These are phyloP conservation scores for Drosophila leonis DNA, from an alignment of 2,888 invertebrate species.

Conservation along the genomic window DNA sequence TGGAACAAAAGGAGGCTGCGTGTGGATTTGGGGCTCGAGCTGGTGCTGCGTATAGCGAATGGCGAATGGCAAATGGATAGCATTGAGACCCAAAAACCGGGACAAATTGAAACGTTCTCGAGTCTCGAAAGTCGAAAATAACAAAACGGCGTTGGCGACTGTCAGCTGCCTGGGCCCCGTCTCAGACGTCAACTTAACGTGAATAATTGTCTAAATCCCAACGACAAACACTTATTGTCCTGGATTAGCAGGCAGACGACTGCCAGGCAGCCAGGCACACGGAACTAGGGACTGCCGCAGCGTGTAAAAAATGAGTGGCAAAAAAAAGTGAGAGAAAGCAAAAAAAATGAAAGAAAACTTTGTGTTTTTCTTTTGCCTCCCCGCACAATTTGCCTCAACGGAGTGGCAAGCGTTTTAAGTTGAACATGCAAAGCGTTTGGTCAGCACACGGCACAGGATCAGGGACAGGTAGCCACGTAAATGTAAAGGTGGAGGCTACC, in stretches of 20 bases:
- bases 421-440: slow-evolving; percentile 74
- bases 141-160: slow-evolving; percentile 66
- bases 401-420: slow-evolving; percentile 73
- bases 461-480: slow-evolving; percentile 1
- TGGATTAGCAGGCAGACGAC: slow-evolving; percentile 74
- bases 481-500: slow-evolving; percentile 6
- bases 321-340: slow-evolving; percentile 24
- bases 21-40: slow-evolving; percentile 6
- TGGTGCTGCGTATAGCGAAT: background rate
- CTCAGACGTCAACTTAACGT: slow-evolving; percentile 82
- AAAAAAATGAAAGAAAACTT: slow-evolving; percentile 38
- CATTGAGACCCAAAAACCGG: slow-evolving; percentile 55
- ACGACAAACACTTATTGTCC: slow-evolving; percentile 81
- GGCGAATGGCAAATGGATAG: background rate
- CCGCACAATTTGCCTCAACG: slow-evolving; percentile 32
- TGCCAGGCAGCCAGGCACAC: slow-evolving; percentile 30
- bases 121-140: slow-evolving; percentile 49
- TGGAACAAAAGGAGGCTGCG: slow-evolving; percentile 20
- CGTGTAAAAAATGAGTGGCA: slow-evolving; percentile 74
- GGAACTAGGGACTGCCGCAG: slow-evolving; percentile 63
- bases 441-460: slow-evolving; percentile 42
- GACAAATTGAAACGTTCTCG: slow-evolving; percentile 77
- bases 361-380: slow-evolving; percentile 37
- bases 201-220: slow-evolving; percentile 80
- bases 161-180: slow-evolving; percentile 59